phyloP scores from a whole-genome alignment of 2,797 vertebrate genomes.

The Cossypha polioptera region DNA sequence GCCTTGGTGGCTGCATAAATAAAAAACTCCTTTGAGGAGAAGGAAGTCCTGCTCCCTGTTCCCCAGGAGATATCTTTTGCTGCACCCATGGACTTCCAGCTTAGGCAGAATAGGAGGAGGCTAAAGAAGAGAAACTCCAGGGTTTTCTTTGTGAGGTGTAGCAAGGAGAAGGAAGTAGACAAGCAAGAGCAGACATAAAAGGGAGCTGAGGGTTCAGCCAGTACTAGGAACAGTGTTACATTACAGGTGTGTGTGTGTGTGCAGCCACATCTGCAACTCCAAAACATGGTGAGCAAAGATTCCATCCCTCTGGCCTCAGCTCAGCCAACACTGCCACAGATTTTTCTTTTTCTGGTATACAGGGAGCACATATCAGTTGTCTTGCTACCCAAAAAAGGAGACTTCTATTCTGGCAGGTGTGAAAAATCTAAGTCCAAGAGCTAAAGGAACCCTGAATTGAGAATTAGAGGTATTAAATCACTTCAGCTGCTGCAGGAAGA shows the following conservation, averaged over 20 bases:
- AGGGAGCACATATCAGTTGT: background rate
- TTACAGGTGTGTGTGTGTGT: background rate
- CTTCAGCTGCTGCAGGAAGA: background rate
- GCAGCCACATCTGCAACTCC: background rate
- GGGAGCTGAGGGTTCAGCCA: background rate
- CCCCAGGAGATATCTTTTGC: background rate
- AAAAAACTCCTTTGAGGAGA: background rate
- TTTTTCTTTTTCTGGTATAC: background rate
- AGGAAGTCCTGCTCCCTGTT: background rate
- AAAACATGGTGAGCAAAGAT: background rate
- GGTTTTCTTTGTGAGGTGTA: background rate
- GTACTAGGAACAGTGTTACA: background rate
- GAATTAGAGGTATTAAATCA: background rate
- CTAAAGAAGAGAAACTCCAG: background rate
- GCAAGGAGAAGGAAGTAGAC: background rate
- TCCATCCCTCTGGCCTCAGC: background rate
- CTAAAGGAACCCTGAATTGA: background rate
- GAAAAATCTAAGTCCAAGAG: background rate
- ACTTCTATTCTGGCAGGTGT: background rate
- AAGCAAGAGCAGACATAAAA: background rate
- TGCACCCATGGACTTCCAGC: background rate
- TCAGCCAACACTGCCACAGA: background rate
- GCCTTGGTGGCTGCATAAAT: background rate
- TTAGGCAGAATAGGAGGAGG: background rate
- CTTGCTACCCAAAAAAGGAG: background rate